Evolutionary conservation across 2,797 vertebrate genomes (phyloP).

Genomic region (Oreochromis grahami): DNA sequence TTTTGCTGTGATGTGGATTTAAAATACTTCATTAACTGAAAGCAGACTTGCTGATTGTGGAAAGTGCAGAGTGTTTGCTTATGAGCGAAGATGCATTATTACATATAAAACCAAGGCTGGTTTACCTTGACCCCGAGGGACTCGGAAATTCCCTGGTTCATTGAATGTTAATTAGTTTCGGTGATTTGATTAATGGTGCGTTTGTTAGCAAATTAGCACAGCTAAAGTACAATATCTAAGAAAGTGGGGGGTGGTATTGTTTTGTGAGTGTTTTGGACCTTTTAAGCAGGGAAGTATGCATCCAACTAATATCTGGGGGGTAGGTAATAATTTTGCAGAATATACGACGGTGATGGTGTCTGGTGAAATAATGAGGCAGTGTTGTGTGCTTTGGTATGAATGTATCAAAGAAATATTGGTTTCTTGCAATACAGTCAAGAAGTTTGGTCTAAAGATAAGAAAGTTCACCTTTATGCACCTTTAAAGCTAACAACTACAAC

Average conservation of each 20-base stretch:
- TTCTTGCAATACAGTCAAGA: not conserved
- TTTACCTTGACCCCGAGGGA: conserved; percentile 3
- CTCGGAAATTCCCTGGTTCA: not conserved
- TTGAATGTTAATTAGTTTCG: conserved; percentile 15
- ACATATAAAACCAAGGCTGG: not conserved
- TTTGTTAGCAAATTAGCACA: conserved; percentile 4
- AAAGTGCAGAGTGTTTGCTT: not conserved
- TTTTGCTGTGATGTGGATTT: not conserved
- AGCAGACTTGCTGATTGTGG: not conserved
- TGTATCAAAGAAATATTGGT: not conserved
- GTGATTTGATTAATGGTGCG: conserved; percentile 14
- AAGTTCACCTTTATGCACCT: not conserved
- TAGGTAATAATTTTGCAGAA: not conserved
- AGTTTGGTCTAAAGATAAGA: not conserved
- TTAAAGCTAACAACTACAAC: not conserved
- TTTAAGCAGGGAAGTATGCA: not conserved
- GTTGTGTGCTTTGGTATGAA: not conserved
- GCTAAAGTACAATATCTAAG: not conserved
- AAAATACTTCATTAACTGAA: not conserved
- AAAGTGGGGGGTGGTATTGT: not conserved
- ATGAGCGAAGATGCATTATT: not conserved
- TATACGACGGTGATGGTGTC: not conserved
- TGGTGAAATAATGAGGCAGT: not conserved
- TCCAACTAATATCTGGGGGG: not conserved
- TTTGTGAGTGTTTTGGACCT: not conserved